These are phyloP conservation scores for Caradrina kadenii DNA, from an alignment of 2,888 invertebrate species.

Conservation along the genomic window DNA sequence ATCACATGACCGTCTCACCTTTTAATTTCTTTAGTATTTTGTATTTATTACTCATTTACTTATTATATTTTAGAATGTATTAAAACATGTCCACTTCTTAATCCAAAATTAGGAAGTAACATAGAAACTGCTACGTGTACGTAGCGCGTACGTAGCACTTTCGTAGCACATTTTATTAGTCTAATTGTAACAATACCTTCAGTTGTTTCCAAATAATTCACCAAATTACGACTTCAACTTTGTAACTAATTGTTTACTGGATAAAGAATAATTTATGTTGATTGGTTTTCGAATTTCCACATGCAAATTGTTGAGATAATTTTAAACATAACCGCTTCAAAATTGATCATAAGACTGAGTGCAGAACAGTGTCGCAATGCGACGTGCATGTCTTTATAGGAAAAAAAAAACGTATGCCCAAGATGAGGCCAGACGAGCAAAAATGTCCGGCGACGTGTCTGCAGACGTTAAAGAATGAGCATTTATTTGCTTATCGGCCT, in stretches of 20 bases:
- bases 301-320: slow-evolving; percentile 20
- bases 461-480: slow-evolving; percentile 70
- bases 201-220: slow-evolving; percentile 7
- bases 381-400: slow-evolving; percentile 23
- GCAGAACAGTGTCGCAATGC: slow-evolving; percentile 52
- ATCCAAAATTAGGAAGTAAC: background rate
- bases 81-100: background rate
- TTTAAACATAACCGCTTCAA: slow-evolving; percentile 15
- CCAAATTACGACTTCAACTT: slow-evolving; percentile 12
- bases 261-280: slow-evolving; percentile 20
- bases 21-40: background rate
- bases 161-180: slow-evolving; percentile 3
- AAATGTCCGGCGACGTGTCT: slow-evolving; percentile 66
- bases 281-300: slow-evolving; percentile 14
- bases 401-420: slow-evolving; percentile 45
- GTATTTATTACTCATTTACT: background rate
- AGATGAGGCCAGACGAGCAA: slow-evolving; percentile 58
- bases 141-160: slow-evolving; percentile 43
- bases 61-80: background rate
- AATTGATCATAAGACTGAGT: slow-evolving; percentile 27
- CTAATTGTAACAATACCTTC: background rate
- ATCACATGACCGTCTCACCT: background rate
- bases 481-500: slow-evolving; percentile 88
- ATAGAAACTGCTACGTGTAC: slow-evolving; percentile 33
- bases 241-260: slow-evolving; percentile 15